These are phyloP conservation scores for Diplodus puntazzo DNA, from an alignment of 2,797 vertebrate genomes.

Conservation along the genomic window DNA sequence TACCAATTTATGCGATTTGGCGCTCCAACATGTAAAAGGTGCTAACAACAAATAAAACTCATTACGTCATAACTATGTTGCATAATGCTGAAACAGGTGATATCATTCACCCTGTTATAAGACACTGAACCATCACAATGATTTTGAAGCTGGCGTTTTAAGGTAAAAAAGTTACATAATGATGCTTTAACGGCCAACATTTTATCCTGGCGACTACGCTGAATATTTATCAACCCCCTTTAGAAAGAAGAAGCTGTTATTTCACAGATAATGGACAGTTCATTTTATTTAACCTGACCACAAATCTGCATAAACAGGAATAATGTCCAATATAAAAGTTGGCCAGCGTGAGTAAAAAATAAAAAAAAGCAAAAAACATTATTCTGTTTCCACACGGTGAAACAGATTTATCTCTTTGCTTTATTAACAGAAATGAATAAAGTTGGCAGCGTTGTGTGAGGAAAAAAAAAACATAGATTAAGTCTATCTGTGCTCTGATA, in stretches of 20 bases:
- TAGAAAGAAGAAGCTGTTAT: neutral
- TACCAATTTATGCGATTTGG: too few species aligned
- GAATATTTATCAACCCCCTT: neutral
- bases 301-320: constrained; percentile 1
- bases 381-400: neutral
- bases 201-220: too few species aligned
- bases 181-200: too few species aligned
- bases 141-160: too few species aligned
- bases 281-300: constrained; percentile 3
- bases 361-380: neutral
- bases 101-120: too few species aligned
- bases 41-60: too few species aligned
- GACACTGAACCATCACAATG: too few species aligned
- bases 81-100: too few species aligned
- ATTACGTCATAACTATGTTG: too few species aligned
- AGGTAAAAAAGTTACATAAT: too few species aligned
- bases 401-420: constrained; percentile 1
- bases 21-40: too few species aligned
- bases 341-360: neutral
- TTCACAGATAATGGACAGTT: constrained; percentile 7
- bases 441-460: constrained; percentile 9
- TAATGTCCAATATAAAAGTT: neutral
- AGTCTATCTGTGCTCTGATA: constrained; percentile 28
- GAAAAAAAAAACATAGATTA: constrained; percentile 12
- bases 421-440: constrained; percentile 37